Evolutionary conservation across 2,888 invertebrate genomes (phyloP).

Genomic region (Aphelenchoides bicaudatus): DNA sequence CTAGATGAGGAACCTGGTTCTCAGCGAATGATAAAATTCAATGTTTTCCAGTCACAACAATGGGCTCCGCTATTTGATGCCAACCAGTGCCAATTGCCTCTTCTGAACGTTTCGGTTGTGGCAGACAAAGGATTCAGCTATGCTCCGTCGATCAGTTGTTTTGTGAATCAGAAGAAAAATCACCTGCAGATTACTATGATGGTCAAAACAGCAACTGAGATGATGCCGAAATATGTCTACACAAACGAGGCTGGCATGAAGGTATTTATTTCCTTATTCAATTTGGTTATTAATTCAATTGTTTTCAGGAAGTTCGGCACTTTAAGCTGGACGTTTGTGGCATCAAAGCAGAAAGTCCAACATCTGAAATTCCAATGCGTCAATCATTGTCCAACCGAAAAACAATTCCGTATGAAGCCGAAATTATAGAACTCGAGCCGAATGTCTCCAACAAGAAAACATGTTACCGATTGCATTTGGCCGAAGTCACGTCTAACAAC

Average conservation of each 20-base stretch:
- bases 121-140: constrained; percentile 99
- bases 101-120: constrained; percentile 72
- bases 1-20: background rate
- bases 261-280: background rate
- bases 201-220: constrained; percentile 51
- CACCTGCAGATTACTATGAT: constrained; percentile 74
- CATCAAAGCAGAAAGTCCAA: constrained; percentile 87
- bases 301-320: constrained; percentile 1
- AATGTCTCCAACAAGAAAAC: constrained; percentile 87
- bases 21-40: constrained; percentile 11
- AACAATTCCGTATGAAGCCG: constrained; percentile 68
- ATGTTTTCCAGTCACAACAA: constrained; percentile 5
- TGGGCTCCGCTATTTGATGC: constrained; percentile 49
- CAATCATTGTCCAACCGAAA: constrained; percentile 96
- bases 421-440: constrained; percentile 64
- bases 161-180: constrained; percentile 99
- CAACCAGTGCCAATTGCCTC: constrained; percentile 38
- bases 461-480: constrained; percentile 91
- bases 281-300: background rate
- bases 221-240: constrained; percentile 6
- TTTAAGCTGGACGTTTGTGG: constrained; percentile 94
- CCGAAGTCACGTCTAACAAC: constrained; percentile 95
- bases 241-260: constrained; percentile 4
- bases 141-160: constrained; percentile 91
- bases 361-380: constrained; percentile 88